These are phyloP conservation scores for Acholoe squamosa DNA, from an alignment of 2,888 invertebrate species.

Conservation along the genomic window DNA sequence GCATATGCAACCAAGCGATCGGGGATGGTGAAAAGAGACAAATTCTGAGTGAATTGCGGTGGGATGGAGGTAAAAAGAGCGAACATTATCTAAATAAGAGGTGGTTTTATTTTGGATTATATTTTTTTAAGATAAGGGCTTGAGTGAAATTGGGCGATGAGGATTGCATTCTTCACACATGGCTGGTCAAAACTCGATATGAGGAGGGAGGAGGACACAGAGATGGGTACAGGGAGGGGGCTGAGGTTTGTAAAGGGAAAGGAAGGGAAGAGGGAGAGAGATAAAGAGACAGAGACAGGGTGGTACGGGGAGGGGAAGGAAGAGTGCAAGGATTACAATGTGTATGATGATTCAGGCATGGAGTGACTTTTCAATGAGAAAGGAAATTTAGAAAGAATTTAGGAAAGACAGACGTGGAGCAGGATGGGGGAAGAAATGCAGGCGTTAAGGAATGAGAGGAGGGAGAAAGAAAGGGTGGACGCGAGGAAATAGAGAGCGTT, in stretches of 20 bases:
- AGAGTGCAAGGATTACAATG: not conserved
- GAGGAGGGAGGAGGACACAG: not conserved
- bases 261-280: not conserved
- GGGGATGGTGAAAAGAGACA: not conserved
- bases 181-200: not conserved
- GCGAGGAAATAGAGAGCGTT: no score
- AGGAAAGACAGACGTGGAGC: no score
- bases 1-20: conserved; percentile 17
- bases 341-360: no score
- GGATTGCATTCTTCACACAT: conserved; percentile 20
- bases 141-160: conserved; percentile 24
- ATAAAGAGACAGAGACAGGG: not conserved
- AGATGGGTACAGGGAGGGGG: no score
- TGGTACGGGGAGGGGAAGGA: not conserved
- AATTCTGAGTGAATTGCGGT: not conserved
- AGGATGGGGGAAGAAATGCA: no score
- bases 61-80: not conserved
- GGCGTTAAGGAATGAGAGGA: not conserved
- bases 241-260: not conserved
- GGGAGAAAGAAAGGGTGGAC: not conserved
- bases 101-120: conserved; percentile 20
- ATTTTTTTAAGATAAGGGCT: not conserved
- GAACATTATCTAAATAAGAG: not conserved
- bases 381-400: no score
- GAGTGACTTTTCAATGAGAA: no score